Conservation (phyloP, 2,797 vertebrate species). For the Vespertilio murinus region DNA sequence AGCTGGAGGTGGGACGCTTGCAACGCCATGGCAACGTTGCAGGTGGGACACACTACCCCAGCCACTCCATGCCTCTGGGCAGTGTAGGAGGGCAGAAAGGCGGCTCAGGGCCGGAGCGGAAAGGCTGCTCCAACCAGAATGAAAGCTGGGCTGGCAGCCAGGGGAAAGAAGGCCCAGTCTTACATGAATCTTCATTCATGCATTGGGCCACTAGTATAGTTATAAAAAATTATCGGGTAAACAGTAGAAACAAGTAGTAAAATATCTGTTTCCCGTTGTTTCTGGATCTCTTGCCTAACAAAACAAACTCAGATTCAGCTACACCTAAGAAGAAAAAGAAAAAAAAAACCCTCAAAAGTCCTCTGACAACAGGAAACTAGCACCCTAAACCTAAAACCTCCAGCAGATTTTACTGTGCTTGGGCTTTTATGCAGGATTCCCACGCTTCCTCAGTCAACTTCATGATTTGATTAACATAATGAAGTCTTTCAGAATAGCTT, state of each 20-base stretch:
- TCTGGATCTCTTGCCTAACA: background rate
- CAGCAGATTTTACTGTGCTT: background rate
- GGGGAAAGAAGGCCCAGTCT: no score
- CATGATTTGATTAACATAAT: background rate
- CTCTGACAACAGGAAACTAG: background rate
- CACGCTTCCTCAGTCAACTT: background rate
- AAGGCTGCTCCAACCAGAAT: no score
- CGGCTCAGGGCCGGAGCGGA: no score
- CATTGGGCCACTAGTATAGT: background rate
- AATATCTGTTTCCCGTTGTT: slow-evolving; percentile 23
- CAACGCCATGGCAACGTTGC: no score
- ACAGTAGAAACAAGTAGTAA: background rate
- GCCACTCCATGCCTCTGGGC: no score
- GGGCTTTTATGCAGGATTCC: background rate
- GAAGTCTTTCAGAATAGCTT: background rate
- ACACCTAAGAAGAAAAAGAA: background rate
- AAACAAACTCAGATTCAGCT: slow-evolving; percentile 11
- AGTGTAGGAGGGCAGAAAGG: no score
- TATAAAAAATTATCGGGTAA: slow-evolving; percentile 7
- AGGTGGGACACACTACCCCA: no score
- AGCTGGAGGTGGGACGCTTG: no score
- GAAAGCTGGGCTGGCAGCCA: no score
- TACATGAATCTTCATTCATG: no score
- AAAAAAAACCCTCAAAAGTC: background rate
- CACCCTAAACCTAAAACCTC: background rate